Percentiles rank a stretch among this genome's conserved stretches.
Evolutionary conservation across 53 echinoderm and acorn worm genomes (phyloP).

Genomic region (Hippasteria phrygiana): DNA sequence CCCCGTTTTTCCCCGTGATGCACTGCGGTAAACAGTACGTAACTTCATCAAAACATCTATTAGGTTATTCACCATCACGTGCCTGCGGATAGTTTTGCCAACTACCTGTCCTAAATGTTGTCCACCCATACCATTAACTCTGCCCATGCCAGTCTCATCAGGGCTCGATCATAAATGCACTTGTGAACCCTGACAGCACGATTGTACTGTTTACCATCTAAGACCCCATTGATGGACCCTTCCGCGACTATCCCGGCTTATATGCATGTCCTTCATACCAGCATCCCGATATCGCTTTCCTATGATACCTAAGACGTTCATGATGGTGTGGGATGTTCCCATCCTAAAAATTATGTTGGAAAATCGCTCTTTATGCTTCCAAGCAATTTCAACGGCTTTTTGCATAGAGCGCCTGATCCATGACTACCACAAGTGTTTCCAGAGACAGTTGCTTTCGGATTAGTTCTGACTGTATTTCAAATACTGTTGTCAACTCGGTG

Average conservation of each 20-base stretch:
- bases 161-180: slow-evolving; percentile 64
- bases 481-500: slow-evolving; percentile 64
- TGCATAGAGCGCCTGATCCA: slow-evolving; percentile 68
- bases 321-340: slow-evolving; percentile 69
- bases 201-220: slow-evolving; percentile 67
- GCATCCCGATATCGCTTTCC: slow-evolving; percentile 66
- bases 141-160: slow-evolving; percentile 61
- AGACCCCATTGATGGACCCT: slow-evolving; percentile 57
- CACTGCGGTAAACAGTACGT: no score
- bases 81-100: no score
- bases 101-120: no score
- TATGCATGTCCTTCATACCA: slow-evolving; percentile 54
- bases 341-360: slow-evolving; percentile 39
- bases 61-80: no score
- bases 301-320: slow-evolving; percentile 55
- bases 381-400: slow-evolving; percentile 54
- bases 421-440: slow-evolving; percentile 21
- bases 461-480: slow-evolving; percentile 32
- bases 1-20: no score
- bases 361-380: slow-evolving; percentile 20
- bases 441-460: slow-evolving; percentile 41
- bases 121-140: slow-evolving; percentile 34
- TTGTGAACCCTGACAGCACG: slow-evolving; percentile 69
- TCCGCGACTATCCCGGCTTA: slow-evolving; percentile 67
- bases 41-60: no score